phyloP scores from a whole-genome alignment of 2,888 invertebrate genomes.

The Netelia inedita region DNA sequence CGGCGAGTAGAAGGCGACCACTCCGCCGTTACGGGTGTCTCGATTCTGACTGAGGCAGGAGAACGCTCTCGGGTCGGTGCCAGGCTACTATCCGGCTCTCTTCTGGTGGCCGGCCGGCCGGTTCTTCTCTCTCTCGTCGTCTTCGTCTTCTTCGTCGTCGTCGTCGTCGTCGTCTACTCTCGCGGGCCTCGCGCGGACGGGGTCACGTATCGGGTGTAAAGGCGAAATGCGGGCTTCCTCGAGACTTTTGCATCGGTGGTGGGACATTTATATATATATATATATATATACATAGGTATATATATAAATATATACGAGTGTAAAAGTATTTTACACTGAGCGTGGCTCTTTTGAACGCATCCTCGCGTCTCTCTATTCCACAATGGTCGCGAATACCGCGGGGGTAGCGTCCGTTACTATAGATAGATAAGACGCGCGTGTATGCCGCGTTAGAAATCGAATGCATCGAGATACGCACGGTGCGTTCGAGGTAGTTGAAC shows the following conservation, averaged over 20 bases:
- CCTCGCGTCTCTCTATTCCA: background rate
- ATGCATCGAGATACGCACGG: background rate
- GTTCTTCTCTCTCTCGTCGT: constrained; percentile 38
- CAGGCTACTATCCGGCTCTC: background rate
- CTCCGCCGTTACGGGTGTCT: constrained; percentile 77
- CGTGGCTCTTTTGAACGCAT: background rate
- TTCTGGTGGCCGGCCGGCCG: constrained; percentile 30
- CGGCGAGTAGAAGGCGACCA: constrained; percentile 50
- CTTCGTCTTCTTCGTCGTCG: constrained; percentile 32
- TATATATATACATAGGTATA: background rate
- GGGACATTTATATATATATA: constrained; percentile 26
- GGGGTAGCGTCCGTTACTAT: background rate
- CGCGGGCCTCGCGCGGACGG: constrained; percentile 63
- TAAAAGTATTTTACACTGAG: background rate
- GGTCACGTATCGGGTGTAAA: constrained; percentile 72
- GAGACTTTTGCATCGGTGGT: constrained; percentile 39
- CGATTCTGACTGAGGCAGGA: constrained; percentile 82
- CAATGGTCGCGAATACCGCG: background rate
- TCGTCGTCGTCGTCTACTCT: constrained; percentile 43
- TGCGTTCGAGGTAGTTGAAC: background rate
- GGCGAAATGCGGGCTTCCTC: constrained; percentile 66
- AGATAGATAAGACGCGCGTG: background rate
- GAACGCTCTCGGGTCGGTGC: constrained; percentile 57
- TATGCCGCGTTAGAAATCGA: background rate
- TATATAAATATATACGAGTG: background rate